Evolutionary conservation across 2,888 invertebrate species (phyloP).

Genomic region (Prosapia bicincta): DNA sequence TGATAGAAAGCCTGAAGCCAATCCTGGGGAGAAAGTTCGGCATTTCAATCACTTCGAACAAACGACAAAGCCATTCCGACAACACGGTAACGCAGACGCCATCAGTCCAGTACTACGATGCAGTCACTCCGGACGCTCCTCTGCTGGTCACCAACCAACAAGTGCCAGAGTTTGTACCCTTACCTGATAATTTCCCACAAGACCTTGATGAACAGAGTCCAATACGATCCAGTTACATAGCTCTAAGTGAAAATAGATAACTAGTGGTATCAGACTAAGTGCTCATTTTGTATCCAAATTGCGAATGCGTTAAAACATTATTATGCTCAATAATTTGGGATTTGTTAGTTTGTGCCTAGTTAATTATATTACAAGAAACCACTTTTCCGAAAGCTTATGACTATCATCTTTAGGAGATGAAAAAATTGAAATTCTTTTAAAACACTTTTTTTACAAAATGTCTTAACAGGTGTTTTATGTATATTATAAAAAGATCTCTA

Average conservation of each 20-base stretch:
- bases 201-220: background rate
- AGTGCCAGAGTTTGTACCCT: background rate
- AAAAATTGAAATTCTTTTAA: too few relatives aligned
- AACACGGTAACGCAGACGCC: background rate
- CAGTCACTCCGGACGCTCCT: background rate
- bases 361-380: too few relatives aligned
- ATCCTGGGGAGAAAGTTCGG: slow-evolving; percentile 30
- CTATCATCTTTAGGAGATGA: too few relatives aligned
- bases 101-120: background rate
- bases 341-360: too few relatives aligned
- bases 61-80: slow-evolving; percentile 14
- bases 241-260: background rate
- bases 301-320: too few relatives aligned
- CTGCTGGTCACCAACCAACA: background rate
- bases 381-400: too few relatives aligned
- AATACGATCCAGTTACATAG: background rate
- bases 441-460: too few relatives aligned
- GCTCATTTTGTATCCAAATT: too few relatives aligned
- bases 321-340: too few relatives aligned
- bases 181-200: background rate
- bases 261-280: too few relatives aligned
- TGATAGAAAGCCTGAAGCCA: slow-evolving; percentile 40
- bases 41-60: background rate
- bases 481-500: too few relatives aligned
- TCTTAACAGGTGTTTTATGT: too few relatives aligned